phyloP scores from a whole-genome alignment of 2,888 invertebrate species.

The Automeris io region DNA sequence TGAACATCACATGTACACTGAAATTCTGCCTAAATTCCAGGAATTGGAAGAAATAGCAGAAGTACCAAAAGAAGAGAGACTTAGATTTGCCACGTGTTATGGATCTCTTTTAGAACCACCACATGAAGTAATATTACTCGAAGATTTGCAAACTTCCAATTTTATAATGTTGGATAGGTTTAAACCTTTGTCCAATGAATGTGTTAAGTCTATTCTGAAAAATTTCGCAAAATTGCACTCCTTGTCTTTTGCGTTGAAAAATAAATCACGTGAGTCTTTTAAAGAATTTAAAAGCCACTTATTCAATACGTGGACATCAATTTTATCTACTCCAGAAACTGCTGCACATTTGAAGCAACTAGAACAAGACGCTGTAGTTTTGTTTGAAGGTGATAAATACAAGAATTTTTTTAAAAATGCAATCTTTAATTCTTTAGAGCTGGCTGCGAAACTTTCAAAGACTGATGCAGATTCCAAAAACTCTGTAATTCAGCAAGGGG shows the following conservation, averaged over 20 bases:
- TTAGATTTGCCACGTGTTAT: slow-evolving; percentile 32
- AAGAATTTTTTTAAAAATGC: slow-evolving; percentile 13
- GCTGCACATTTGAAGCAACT: neutral
- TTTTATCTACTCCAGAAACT: neutral
- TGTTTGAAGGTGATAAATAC: slow-evolving; percentile 15
- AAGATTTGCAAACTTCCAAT: slow-evolving; percentile 28
- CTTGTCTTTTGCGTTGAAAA: slow-evolving; percentile 12
- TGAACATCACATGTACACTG: slow-evolving; percentile 31
- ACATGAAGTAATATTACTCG: slow-evolving; percentile 35
- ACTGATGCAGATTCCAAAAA: slow-evolving; percentile 18
- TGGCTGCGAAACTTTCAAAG: slow-evolving; percentile 14
- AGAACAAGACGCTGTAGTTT: neutral
- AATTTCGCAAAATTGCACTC: slow-evolving; percentile 18
- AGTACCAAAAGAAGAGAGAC: slow-evolving; percentile 25
- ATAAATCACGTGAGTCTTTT: slow-evolving; percentile 7
- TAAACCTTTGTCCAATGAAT: slow-evolving; percentile 3
- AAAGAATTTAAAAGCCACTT: neutral
- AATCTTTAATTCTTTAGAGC: slow-evolving; percentile 3
- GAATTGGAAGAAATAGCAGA: slow-evolving; percentile 29
- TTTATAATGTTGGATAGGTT: too few species aligned
- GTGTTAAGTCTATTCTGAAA: slow-evolving; percentile 8
- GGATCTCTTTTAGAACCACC: slow-evolving; percentile 23
- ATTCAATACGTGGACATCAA: slow-evolving; percentile 6
- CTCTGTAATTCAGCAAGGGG: slow-evolving; percentile 33
- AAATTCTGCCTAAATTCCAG: slow-evolving; percentile 30